Percentiles rank a stretch among this genome's conserved stretches.
Conservation (phyloP, 2,888 invertebrate genomes). For the Drosophila borealis region DNA sequence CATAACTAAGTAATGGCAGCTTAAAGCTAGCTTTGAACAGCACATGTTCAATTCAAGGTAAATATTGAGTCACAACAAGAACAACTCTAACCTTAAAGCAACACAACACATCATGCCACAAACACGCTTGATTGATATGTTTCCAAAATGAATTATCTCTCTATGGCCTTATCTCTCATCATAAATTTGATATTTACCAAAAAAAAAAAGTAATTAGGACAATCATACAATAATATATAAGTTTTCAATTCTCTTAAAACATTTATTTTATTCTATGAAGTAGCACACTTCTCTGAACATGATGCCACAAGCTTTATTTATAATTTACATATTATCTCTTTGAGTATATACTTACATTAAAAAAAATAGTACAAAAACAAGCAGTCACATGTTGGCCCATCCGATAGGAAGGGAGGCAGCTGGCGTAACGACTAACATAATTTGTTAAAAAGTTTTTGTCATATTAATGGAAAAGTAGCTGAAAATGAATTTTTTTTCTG, state of each 20-base stretch:
- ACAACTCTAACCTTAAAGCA: not conserved
- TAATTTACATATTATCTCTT: slow-evolving; percentile 7
- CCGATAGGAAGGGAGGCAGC: not conserved
- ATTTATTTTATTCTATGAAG: slow-evolving; percentile 4
- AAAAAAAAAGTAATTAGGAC: not conserved
- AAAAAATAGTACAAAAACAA: slow-evolving; percentile 1
- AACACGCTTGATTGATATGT: slow-evolving; percentile 8
- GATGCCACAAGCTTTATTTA: not conserved
- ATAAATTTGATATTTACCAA: not conserved
- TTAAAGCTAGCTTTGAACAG: slow-evolving; percentile 44
- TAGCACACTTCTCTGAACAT: slow-evolving; percentile 5
- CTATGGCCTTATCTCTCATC: not conserved
- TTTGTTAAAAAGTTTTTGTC: slow-evolving; percentile 79
- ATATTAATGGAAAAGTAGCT: slow-evolving; percentile 76
- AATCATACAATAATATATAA: too few relatives aligned
- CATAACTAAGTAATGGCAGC: slow-evolving; percentile 54
- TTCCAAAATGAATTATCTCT: not conserved
- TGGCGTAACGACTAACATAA: slow-evolving; percentile 69
- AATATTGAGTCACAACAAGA: not conserved
- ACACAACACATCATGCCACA: not conserved
- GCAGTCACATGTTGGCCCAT: slow-evolving; percentile 21
- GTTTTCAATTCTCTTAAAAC: too few relatives aligned
- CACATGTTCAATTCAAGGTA: slow-evolving; percentile 34
- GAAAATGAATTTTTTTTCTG: slow-evolving; percentile 48
- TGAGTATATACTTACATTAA: slow-evolving; percentile 10